Base-by-base conservation (phyloP, 2,797 vertebrate species). In the Selene dorsalis region DNA sequence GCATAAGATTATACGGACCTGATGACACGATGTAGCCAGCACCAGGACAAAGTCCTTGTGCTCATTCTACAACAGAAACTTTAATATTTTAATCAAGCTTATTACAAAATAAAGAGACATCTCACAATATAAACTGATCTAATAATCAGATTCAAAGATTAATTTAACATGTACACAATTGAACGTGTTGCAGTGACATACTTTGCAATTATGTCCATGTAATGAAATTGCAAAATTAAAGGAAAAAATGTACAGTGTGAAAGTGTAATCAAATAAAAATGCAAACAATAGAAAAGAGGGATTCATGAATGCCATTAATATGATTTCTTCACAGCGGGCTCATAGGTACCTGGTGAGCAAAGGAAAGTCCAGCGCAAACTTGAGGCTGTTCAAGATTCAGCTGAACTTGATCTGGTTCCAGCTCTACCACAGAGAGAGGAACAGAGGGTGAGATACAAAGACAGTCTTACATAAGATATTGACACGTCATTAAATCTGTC, bases 331-430 rank as follows among this genome's bases (percentile, higher is more conserved):
- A 59, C 91, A 97, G 96, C 84, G 94, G 16, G 89, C 96, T 82
- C 96, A 97, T 73, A 75, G 69, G 58, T 97, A 96, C 75, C 92
- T 97, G 76, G 92, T 96, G 66, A 89, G 76, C 53, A 97, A 96
- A 91, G 91, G 91, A 0, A 65, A 93, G 62, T 93, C 95, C 35
- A 94, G 73, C 59, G 84, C 93, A 1, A 77, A 91, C 61, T 74
- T 92, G 76, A 92, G 76, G 6, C 67, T 83, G 58, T 97, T 97
- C 83, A 97, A 94, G 84, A 82, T 28, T 68, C 95, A 97, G 75
- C 93, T 97, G 52, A 92, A 94, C 70, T 56, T 88, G 81, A 97
- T 97, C 90, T 97, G 96, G 96, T 97, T 98, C 87, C 90, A 95
- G 10, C 92, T 97, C 20, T 97, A 96, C 83, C 91, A 94, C 92